phyloP scores from a whole-genome alignment of 1,140 invertebrate genomes.

The Aphidius ervi region DNA sequence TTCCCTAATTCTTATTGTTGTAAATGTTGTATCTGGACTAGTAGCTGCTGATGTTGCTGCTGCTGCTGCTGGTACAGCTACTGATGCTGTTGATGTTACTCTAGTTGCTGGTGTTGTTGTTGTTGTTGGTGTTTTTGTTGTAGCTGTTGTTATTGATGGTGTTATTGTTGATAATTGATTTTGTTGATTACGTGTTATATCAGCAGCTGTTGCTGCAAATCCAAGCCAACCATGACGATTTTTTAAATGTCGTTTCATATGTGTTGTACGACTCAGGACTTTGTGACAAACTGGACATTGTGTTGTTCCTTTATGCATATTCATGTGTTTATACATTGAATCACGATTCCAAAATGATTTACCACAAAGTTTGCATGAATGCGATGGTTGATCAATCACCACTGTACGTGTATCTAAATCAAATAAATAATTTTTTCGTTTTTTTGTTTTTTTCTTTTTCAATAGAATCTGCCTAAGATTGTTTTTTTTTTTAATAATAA shows the following conservation, averaged over 20 bases:
- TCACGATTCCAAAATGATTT: slow-evolving; percentile 55
- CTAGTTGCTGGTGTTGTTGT: slow-evolving; percentile 50
- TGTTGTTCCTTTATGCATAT: slow-evolving; percentile 55
- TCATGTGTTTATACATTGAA: slow-evolving; percentile 57
- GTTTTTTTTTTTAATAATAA: too few species aligned
- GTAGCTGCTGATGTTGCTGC: slow-evolving; percentile 28
- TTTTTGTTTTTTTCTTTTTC: slow-evolving; percentile 3
- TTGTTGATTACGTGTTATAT: slow-evolving; percentile 22
- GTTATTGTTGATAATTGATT: slow-evolving; percentile 27
- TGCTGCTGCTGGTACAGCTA: slow-evolving; percentile 37
- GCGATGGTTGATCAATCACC: slow-evolving; percentile 53
- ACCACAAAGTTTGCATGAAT: slow-evolving; percentile 55
- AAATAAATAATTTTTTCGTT: slow-evolving; percentile 44
- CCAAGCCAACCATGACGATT: slow-evolving; percentile 51
- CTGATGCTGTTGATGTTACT: slow-evolving; percentile 44
- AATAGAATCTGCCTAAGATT: neutral
- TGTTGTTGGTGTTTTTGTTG: slow-evolving; percentile 40
- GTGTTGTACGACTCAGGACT: slow-evolving; percentile 52
- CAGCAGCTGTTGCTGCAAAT: slow-evolving; percentile 28
- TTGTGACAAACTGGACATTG: slow-evolving; percentile 54
- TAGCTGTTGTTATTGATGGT: slow-evolving; percentile 27
- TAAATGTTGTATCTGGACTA: slow-evolving; percentile 41
- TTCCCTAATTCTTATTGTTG: slow-evolving; percentile 50
- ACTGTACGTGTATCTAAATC: slow-evolving; percentile 54
- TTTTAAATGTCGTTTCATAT: slow-evolving; percentile 53